Evolutionary conservation across 2,888 invertebrate genomes (phyloP).

Genomic region (Xiphydria camelus): DNA sequence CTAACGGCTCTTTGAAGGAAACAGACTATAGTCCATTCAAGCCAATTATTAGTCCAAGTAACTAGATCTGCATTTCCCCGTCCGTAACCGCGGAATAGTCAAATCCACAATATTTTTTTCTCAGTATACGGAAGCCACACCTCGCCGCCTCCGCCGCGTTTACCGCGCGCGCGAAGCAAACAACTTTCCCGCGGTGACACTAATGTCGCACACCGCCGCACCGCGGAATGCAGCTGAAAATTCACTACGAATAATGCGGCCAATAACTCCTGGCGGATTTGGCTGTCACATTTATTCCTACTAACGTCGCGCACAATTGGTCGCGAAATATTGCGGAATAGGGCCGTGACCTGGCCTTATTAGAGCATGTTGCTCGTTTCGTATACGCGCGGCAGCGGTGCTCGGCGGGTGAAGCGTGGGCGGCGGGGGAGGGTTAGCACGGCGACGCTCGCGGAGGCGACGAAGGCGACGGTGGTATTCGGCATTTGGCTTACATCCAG

Average conservation of each 20-base stretch:
- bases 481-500: conserved; percentile 53
- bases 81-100: no score
- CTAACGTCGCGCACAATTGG: conserved; percentile 39
- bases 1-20: no score
- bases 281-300: conserved; percentile 40
- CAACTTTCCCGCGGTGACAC: no score
- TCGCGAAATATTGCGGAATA: conserved; percentile 40
- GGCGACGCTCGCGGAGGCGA: not conserved
- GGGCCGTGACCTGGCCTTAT: conserved; percentile 42
- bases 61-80: no score
- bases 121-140: no score
- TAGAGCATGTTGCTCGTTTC: conserved; percentile 27
- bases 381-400: conserved; percentile 6
- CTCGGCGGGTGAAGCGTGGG: conserved; percentile 1
- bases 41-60: no score
- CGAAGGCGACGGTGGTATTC: conserved; percentile 22
- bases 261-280: conserved; percentile 42
- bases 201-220: no score
- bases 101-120: no score
- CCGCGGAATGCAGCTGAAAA: conserved; percentile 19
- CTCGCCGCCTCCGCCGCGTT: no score
- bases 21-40: no score
- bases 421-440: no score
- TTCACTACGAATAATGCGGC: conserved; percentile 30
- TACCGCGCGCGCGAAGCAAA: no score